Conservation (phyloP, 2,113 vertebrate species). For the Lagopus muta region DNA sequence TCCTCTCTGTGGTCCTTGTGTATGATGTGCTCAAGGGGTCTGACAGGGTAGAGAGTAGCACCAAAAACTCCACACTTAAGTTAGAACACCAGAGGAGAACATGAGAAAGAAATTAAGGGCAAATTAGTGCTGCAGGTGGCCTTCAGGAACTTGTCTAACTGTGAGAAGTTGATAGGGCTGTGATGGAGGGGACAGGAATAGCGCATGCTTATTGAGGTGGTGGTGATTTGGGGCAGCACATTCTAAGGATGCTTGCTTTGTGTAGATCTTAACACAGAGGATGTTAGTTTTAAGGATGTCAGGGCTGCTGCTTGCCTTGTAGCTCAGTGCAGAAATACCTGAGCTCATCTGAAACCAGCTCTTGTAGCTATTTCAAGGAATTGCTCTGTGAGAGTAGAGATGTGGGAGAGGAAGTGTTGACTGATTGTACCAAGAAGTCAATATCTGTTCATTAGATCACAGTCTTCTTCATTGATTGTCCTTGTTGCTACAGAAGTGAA, state of each 20-base stretch:
- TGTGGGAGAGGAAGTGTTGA: background rate
- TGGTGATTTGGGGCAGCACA: background rate
- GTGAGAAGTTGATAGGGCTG: background rate
- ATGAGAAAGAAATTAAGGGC: background rate
- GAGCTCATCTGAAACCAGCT: background rate
- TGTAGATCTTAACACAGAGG: background rate
- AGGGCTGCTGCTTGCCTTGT: background rate
- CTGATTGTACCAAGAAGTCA: background rate
- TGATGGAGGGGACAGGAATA: background rate
- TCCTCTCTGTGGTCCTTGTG: background rate
- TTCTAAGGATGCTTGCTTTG: rapidly evolving
- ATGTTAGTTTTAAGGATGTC: background rate
- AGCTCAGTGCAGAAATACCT: background rate
- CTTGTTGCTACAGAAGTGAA: background rate
- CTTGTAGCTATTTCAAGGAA: background rate
- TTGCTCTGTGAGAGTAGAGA: background rate
- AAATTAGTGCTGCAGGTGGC: background rate
- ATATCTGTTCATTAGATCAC: background rate
- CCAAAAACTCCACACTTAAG: rapidly evolving
- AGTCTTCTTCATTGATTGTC: rapidly evolving
- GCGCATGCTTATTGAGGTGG: rapidly evolving
- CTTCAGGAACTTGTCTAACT: background rate
- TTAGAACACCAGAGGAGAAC: background rate
- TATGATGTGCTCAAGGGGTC: background rate
- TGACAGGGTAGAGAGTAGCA: background rate